Evolutionary conservation across 1,140 invertebrate species (phyloP).

Genomic region (Caligus rogercresseyi): DNA sequence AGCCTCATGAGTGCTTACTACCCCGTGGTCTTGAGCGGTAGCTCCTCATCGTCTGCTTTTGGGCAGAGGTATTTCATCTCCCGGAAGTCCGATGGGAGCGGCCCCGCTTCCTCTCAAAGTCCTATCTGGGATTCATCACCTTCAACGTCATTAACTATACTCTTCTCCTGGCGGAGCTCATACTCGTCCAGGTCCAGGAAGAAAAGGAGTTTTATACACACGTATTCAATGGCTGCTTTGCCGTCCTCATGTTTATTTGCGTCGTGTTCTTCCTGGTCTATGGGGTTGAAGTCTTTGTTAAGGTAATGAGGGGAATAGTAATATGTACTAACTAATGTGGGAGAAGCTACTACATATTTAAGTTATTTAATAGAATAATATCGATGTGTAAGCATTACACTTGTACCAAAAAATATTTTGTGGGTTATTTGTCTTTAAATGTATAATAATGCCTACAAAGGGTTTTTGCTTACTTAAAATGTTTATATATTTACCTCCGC

Average conservation of each 20-base stretch:
- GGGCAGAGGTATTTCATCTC: constrained; percentile 66
- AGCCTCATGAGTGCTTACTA: constrained; percentile 76
- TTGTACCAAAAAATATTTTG: no score
- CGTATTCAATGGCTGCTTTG: constrained; percentile 80
- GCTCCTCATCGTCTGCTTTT: constrained; percentile 62
- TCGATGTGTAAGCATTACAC: no score
- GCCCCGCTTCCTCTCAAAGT: constrained; percentile 69
- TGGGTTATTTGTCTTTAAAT: no score
- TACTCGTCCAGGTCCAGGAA: constrained; percentile 43
- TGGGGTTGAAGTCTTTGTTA: constrained; percentile 83
- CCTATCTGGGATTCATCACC: constrained; percentile 69
- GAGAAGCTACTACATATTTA: no score
- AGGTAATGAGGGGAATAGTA: constrained; percentile 38
- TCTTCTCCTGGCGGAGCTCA: constrained; percentile 57
- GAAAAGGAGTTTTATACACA: constrained; percentile 32
- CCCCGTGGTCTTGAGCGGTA: constrained; percentile 40
- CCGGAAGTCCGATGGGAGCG: constrained; percentile 63
- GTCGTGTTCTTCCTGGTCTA: constrained; percentile 86
- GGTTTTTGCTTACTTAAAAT: no score
- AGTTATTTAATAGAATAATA: no score
- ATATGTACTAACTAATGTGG: not conserved
- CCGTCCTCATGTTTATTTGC: constrained; percentile 67
- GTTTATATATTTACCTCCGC: no score
- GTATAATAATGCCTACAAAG: no score
- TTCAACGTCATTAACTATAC: constrained; percentile 79